These are phyloP conservation scores for Manis javanica DNA, from an alignment of 2,797 vertebrate species.

Conservation along the genomic window DNA sequence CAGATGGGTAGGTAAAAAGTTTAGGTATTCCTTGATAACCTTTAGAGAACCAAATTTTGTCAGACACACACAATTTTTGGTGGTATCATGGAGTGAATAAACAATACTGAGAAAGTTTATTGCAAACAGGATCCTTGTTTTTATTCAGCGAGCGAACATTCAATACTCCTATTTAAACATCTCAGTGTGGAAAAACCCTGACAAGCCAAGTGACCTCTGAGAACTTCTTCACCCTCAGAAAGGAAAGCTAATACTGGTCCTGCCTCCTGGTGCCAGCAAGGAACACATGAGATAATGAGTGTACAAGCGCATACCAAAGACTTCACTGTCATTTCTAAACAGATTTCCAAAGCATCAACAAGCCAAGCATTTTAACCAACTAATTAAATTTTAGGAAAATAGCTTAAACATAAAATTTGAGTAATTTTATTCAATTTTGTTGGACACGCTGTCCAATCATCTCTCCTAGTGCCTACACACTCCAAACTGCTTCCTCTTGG, in stretches of 20 bases:
- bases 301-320: background rate
- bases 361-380: background rate
- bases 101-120: background rate
- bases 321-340: background rate
- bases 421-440: background rate
- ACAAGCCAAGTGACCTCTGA: background rate
- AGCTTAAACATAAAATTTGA: constrained; percentile 31
- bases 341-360: background rate
- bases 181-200: background rate
- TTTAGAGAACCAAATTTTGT: background rate
- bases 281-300: background rate
- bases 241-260: background rate
- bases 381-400: constrained; percentile 11
- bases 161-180: background rate
- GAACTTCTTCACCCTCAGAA: background rate
- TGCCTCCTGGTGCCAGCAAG: background rate
- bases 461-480: background rate
- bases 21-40: background rate
- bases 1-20: background rate
- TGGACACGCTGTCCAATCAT: background rate
- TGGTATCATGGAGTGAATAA: background rate
- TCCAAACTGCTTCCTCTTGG: background rate
- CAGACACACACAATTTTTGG: background rate
- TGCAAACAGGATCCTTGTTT: background rate
- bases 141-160: background rate